Conservation (phyloP, 2,113 vertebrate genomes). For the Oncorhynchus clarkii region DNA sequence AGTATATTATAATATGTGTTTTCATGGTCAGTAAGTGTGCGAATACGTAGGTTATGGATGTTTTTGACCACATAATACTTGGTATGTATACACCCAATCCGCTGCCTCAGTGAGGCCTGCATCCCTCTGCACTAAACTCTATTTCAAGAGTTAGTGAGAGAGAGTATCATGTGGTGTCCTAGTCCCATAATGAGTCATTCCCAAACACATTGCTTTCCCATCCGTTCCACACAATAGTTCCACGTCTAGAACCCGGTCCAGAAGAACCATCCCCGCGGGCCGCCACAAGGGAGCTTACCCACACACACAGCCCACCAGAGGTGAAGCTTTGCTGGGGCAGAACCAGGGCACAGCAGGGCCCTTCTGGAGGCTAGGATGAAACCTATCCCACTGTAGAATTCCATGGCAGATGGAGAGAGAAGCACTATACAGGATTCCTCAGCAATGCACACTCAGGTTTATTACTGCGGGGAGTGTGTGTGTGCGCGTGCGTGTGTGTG, state of each 20-base stretch:
- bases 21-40: too few species aligned
- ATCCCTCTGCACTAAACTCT: conserved; percentile 60
- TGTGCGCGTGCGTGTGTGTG: too few species aligned
- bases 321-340: conserved; percentile 18
- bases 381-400: conserved; percentile 13
- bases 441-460: conserved; percentile 19
- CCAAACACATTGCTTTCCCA: conserved; percentile 43
- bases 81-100: background rate
- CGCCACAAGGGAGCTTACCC: background rate
- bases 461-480: background rate
- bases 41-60: too few species aligned
- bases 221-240: conserved; percentile 25
- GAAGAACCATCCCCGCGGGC: conserved; percentile 18
- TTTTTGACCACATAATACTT: too few species aligned
- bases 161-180: conserved; percentile 10
- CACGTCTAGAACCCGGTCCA: conserved; percentile 23
- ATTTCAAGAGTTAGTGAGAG: conserved; percentile 64
- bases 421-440: background rate
- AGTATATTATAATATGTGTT: too few species aligned
- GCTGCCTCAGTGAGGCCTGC: conserved; percentile 33
- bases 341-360: background rate
- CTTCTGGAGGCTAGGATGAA: background rate
- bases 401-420: background rate
- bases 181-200: background rate
- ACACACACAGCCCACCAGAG: conserved; percentile 23